These are phyloP conservation scores for Digitonthophagus gazella DNA, from an alignment of 2,888 invertebrate species.

Conservation along the genomic window DNA sequence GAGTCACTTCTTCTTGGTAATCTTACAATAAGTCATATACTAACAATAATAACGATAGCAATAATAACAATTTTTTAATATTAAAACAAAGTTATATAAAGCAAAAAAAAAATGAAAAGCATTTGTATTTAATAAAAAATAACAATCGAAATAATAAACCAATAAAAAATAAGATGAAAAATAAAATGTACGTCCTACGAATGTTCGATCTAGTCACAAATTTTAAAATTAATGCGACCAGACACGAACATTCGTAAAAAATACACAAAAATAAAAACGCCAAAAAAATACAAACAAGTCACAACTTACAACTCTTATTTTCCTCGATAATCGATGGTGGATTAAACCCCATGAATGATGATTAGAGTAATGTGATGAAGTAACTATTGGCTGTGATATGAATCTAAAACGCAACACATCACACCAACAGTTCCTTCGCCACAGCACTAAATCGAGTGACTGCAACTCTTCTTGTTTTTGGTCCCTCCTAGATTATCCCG, in stretches of 20 bases:
- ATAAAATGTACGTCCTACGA: constrained; percentile 45
- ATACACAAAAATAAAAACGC: constrained; percentile 33
- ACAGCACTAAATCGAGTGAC: constrained; percentile 29
- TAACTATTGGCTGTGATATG: constrained; percentile 53
- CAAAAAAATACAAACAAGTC: constrained; percentile 1
- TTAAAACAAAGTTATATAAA: too few species aligned
- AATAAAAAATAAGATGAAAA: constrained; percentile 21
- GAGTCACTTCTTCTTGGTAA: too few species aligned
- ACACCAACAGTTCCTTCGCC: constrained; percentile 49
- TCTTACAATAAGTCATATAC: too few species aligned
- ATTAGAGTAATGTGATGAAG: constrained; percentile 38
- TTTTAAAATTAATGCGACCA: constrained; percentile 43
- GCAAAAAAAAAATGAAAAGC: not conserved
- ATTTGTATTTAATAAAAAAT: constrained; percentile 4
- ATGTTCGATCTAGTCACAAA: constrained; percentile 53
- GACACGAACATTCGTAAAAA: constrained; percentile 46
- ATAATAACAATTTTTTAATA: too few species aligned
- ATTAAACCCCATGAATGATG: constrained; percentile 2
- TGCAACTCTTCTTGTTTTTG: too few species aligned
- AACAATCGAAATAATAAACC: constrained; percentile 5
- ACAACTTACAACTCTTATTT: not conserved
- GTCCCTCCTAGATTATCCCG: constrained; percentile 16
- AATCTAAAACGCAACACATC: constrained; percentile 39
- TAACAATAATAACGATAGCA: too few species aligned
- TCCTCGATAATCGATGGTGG: constrained; percentile 18